These are phyloP conservation scores for Boleophthalmus pectinirostris DNA, from an alignment of 2,113 vertebrate genomes.

Conservation along the genomic window DNA sequence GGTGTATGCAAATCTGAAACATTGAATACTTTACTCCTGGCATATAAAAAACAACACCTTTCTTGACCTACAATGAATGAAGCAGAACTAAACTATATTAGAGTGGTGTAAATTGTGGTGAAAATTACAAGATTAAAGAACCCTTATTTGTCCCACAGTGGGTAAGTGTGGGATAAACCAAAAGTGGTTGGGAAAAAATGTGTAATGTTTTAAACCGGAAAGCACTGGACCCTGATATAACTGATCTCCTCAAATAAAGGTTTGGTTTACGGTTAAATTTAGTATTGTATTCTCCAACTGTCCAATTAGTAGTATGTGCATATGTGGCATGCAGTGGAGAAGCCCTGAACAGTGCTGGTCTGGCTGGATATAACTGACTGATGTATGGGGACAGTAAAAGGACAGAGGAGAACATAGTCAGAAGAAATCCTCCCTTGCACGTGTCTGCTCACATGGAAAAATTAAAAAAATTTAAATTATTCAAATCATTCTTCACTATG, in stretches of 20 bases:
- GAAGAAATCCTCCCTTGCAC: conserved; percentile 28
- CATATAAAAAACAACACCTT: too few species aligned
- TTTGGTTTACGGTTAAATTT: conserved; percentile 1
- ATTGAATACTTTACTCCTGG: background rate
- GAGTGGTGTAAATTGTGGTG: too few species aligned
- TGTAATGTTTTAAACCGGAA: too few species aligned
- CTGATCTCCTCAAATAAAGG: too few species aligned
- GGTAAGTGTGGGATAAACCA: too few species aligned
- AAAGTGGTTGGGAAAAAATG: too few species aligned
- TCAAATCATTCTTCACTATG: background rate
- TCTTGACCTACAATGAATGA: too few species aligned
- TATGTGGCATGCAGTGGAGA: conserved; percentile 51
- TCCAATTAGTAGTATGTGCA: conserved; percentile 27
- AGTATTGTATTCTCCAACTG: too few species aligned
- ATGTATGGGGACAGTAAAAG: conserved; percentile 61
- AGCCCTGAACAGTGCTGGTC: conserved; percentile 49
- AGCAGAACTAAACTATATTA: too few species aligned
- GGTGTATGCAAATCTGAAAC: background rate
- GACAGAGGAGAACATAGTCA: conserved; percentile 41
- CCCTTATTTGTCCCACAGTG: too few species aligned
- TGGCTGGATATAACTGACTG: conserved; percentile 57
- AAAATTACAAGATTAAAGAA: too few species aligned
- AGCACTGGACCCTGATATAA: too few species aligned
- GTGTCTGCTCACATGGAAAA: conserved; percentile 29
- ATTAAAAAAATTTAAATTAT: conserved; percentile 17